Evolutionary conservation across 2,797 vertebrate species (phyloP).

Genomic region (Sarcophilus harrisii): DNA sequence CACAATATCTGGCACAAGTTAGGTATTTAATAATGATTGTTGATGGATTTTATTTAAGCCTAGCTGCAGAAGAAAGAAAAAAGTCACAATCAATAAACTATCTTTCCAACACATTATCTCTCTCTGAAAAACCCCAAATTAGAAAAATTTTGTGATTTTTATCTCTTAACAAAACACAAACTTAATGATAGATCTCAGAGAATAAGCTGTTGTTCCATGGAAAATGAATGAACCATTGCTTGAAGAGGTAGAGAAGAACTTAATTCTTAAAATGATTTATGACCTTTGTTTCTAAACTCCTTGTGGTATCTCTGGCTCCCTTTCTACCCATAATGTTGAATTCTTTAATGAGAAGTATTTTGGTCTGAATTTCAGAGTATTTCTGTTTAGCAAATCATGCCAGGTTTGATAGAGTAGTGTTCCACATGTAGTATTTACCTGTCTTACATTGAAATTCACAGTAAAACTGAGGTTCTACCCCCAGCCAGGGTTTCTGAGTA

Average conservation of each 20-base stretch:
- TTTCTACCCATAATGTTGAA: background rate
- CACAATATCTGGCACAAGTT: background rate
- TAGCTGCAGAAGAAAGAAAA: background rate
- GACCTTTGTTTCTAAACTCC: background rate
- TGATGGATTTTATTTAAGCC: background rate
- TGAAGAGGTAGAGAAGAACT: background rate
- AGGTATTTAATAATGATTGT: background rate
- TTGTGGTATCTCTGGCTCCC: background rate
- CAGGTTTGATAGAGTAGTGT: background rate
- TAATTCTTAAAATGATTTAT: background rate
- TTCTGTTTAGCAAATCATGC: background rate
- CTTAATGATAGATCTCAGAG: background rate
- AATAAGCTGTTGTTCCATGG: background rate
- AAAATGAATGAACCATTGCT: background rate
- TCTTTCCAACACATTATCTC: slow-evolving; percentile 18
- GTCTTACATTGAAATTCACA: background rate
- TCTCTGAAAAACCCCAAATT: slow-evolving; percentile 7
- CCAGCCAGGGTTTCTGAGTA: background rate
- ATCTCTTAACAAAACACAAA: background rate
- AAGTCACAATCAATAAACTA: slow-evolving; percentile 13
- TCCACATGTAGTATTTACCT: background rate
- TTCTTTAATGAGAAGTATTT: background rate
- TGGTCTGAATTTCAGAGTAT: background rate
- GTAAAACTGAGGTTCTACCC: background rate
- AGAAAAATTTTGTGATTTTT: background rate